These are phyloP conservation scores for Cynoglossus semilaevis DNA, from an alignment of 2,113 vertebrate genomes.

Conservation along the genomic window DNA sequence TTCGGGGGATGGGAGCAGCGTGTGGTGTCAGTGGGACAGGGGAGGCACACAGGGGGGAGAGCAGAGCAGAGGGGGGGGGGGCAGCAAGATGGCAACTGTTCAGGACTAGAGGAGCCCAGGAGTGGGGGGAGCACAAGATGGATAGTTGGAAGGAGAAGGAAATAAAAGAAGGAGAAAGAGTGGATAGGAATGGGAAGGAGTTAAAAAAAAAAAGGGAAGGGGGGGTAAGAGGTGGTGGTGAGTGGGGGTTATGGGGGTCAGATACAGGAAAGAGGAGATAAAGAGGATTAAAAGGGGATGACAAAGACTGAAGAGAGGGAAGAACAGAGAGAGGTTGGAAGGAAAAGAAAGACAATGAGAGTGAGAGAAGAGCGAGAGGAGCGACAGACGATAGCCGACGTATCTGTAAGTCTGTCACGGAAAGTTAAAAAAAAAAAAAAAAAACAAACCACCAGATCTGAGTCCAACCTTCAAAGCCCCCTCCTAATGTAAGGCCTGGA, in stretches of 20 bases:
- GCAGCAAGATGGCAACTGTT: constrained; percentile 55
- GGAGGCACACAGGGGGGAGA: constrained; percentile 48
- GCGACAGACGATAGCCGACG: constrained; percentile 7
- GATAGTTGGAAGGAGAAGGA: constrained; percentile 31
- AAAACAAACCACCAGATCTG: constrained; percentile 14
- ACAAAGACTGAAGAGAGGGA: not conserved
- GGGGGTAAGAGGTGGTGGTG: constrained; percentile 1
- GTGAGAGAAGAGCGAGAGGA: constrained; percentile 1
- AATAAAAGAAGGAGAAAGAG: constrained; percentile 12
- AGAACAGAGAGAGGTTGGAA: not conserved
- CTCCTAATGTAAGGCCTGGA: constrained; percentile 37
- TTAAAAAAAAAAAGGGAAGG: constrained; percentile 4
- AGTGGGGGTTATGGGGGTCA: constrained; percentile 8
- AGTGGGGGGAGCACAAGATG: constrained; percentile 22
- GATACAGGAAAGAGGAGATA: constrained; percentile 14
- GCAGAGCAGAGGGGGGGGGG: constrained; percentile 24
- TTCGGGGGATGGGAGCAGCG: constrained; percentile 78
- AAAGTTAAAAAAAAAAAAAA: not conserved
- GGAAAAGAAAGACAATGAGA: not conserved
- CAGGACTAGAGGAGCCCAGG: constrained; percentile 38
- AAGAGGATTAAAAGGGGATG: constrained; percentile 12
- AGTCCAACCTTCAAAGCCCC: constrained; percentile 9
- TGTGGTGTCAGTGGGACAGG: constrained; percentile 80
- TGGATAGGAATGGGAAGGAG: constrained; percentile 14
- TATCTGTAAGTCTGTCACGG: constrained; percentile 17